Evolutionary conservation across 2,113 vertebrate species (phyloP).

Genomic region (Zosterops japonicus): DNA sequence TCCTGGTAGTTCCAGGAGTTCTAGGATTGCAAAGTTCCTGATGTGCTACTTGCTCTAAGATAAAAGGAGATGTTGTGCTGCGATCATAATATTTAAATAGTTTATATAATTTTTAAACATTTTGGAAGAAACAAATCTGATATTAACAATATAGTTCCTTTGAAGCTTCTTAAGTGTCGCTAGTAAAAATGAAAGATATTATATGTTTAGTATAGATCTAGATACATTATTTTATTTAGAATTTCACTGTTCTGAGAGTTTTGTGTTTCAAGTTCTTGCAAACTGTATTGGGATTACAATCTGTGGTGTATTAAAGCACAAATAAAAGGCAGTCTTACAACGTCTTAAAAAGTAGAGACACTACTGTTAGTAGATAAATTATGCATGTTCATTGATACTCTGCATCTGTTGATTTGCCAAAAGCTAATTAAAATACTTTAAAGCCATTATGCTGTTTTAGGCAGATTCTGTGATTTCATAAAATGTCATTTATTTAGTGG

Average conservation of each 20-base stretch:
- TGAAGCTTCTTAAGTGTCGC: background rate
- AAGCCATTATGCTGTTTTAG: conserved; percentile 63
- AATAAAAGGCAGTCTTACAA: conserved; percentile 1
- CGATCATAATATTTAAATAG: background rate
- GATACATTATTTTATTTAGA: background rate
- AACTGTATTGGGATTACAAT: conserved; percentile 7
- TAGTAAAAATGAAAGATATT: background rate
- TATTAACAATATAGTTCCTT: background rate
- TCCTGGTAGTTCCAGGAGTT: background rate
- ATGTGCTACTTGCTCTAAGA: background rate
- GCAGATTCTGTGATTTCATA: conserved; percentile 64
- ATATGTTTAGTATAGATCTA: background rate
- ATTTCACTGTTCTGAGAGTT: background rate
- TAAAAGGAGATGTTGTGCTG: background rate
- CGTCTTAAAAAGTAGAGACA: conserved; percentile 37
- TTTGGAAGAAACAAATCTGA: background rate
- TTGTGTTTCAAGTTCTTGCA: background rate
- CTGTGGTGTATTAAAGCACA: conserved; percentile 5
- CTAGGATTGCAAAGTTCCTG: background rate
- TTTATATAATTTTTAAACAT: background rate
- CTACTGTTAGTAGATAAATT: conserved; percentile 69
- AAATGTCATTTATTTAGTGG: conserved; percentile 61
- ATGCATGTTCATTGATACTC: conserved; percentile 26
- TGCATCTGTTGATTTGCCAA: conserved; percentile 68
- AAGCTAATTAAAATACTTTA: conserved; percentile 71